Evolutionary conservation across 2,113 vertebrate genomes (phyloP).

Genomic region (Upupa epops): DNA sequence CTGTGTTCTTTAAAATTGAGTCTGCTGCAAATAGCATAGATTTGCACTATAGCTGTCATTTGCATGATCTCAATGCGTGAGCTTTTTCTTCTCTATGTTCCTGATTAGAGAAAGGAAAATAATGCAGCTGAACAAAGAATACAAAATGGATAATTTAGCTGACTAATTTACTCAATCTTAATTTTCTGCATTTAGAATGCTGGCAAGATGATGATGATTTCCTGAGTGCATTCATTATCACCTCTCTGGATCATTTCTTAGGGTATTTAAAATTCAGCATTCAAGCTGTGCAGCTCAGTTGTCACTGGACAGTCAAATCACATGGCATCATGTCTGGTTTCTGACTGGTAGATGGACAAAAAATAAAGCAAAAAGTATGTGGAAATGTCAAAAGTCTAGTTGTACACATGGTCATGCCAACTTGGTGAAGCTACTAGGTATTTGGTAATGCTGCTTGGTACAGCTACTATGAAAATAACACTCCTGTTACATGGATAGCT

Average conservation of each 20-base stretch:
- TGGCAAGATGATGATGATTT: background rate
- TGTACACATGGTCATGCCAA: background rate
- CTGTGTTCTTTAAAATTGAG: background rate
- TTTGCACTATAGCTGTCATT: background rate
- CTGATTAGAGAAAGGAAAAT: background rate
- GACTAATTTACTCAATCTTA: background rate
- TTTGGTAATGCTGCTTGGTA: background rate
- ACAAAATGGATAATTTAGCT: background rate
- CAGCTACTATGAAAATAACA: background rate
- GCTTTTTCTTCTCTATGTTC: background rate
- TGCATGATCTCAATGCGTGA: background rate
- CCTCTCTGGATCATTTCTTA: background rate
- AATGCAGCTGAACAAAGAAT: background rate
- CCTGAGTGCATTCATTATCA: background rate
- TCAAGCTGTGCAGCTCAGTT: background rate
- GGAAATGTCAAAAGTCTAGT: background rate
- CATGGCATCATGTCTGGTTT: background rate
- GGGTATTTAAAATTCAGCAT: background rate
- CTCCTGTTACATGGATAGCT: background rate
- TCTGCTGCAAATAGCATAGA: background rate
- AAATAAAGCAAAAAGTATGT: background rate
- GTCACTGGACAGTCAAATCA: background rate
- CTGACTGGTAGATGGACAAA: background rate
- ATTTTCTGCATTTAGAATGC: constrained; percentile 14
- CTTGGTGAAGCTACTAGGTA: too few relatives aligned